Percentiles rank a stretch among this genome's conserved stretches.
These are phyloP conservation scores for Tenebrosternarchus preto DNA, from an alignment of 2,113 vertebrate genomes.

Conservation along the genomic window DNA sequence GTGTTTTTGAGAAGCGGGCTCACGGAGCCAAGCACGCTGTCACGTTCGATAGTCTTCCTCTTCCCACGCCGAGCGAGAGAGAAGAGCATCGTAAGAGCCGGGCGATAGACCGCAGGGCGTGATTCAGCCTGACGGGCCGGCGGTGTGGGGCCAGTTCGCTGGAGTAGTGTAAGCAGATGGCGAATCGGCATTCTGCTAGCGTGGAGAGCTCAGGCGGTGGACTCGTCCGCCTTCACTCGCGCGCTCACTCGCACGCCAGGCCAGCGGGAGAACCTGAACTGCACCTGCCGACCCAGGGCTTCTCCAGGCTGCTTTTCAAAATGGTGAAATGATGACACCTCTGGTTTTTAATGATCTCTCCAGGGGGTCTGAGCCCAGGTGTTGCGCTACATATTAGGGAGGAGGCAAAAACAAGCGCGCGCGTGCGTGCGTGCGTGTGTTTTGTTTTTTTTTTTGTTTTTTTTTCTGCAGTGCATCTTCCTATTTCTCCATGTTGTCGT, in stretches of 20 bases:
- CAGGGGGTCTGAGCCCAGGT: not conserved
- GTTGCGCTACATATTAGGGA: slow-evolving; percentile 31
- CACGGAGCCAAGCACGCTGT: not conserved
- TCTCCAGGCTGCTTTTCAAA: slow-evolving; percentile 8
- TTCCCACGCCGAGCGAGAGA: not conserved
- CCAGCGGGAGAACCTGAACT: not conserved
- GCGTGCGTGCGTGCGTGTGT: too few relatives aligned
- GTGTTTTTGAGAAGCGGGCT: not conserved
- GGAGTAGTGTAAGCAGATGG: slow-evolving; percentile 43
- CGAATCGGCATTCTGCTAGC: slow-evolving; percentile 10
- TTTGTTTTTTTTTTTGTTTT: not conserved
- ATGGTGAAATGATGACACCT: not conserved
- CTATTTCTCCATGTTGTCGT: too few relatives aligned
- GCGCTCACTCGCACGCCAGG: not conserved
- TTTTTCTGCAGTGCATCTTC: not conserved
- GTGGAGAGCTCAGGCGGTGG: slow-evolving; percentile 23
- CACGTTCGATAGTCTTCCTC: slow-evolving; percentile 10
- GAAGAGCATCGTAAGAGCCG: not conserved
- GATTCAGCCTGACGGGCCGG: slow-evolving; percentile 17
- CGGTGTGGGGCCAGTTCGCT: slow-evolving; percentile 10
- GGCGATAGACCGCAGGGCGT: slow-evolving; percentile 21
- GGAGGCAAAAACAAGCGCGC: slow-evolving; percentile 1
- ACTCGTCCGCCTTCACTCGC: slow-evolving; percentile 16
- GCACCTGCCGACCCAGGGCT: not conserved
- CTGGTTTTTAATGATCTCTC: slow-evolving; percentile 23